A percentile compares a stretch with the other conserved stretches of the same genome.
These are phyloP conservation scores for Cephus sareptanus DNA, from an alignment of 2,888 invertebrate genomes.

Conservation along the genomic window DNA sequence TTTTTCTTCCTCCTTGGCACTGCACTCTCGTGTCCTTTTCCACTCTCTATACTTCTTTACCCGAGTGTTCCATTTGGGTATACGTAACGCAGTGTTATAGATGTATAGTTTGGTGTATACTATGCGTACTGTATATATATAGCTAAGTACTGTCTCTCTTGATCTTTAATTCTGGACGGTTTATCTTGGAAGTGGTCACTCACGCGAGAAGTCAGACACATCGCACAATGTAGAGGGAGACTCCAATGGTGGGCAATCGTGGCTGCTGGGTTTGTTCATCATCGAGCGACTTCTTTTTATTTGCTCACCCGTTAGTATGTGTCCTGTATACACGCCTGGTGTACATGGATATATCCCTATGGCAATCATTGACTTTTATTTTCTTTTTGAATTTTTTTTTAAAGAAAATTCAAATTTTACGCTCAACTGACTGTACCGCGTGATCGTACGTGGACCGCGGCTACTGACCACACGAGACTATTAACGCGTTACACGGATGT, in stretches of 20 bases:
- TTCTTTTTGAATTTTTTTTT: neutral
- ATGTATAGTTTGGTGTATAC: neutral
- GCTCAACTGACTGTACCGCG: neutral
- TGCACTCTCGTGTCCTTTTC: neutral
- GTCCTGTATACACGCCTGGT: neutral
- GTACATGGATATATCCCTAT: neutral
- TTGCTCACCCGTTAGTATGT: neutral
- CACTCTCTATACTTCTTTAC: neutral
- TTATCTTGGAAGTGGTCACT: conserved; percentile 16
- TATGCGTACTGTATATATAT: neutral
- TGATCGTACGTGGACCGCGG: neutral
- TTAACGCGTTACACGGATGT: neutral
- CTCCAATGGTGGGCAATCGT: neutral
- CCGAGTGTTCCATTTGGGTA: neutral
- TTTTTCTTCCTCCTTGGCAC: neutral
- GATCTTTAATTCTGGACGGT: neutral
- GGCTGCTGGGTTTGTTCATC: neutral
- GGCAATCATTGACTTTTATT: neutral
- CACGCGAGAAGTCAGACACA: conserved; percentile 19
- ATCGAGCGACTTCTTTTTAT: neutral
- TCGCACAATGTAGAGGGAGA: neutral
- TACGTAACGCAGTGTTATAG: neutral
- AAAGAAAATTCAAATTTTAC: neutral
- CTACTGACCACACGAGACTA: neutral
- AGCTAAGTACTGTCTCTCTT: neutral